Conservation (phyloP, 2,113 vertebrate species). For the Leucopsar rothschildi region DNA sequence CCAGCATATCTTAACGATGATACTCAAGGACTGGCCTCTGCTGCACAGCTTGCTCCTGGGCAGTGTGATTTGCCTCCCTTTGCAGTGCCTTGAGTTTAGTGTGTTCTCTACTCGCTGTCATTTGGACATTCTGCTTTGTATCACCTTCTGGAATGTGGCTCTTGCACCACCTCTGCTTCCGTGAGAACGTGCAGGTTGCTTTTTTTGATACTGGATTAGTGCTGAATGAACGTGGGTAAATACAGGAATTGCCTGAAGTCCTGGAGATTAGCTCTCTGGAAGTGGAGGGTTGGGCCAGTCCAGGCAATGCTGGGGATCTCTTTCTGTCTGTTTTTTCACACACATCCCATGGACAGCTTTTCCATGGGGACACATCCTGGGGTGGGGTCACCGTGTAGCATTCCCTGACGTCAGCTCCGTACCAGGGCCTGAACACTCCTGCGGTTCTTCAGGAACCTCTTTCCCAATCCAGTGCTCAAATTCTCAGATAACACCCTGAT, state of each 20-base stretch:
- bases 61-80: background rate
- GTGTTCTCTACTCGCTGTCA: fast-evolving
- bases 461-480: background rate
- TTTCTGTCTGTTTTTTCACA: background rate
- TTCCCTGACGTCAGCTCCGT: background rate
- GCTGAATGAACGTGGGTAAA: background rate
- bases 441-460: background rate
- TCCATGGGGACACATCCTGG: fast-evolving
- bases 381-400: fast-evolving
- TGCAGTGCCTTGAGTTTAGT: background rate
- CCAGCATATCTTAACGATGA: background rate
- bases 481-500: background rate
- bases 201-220: background rate
- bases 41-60: background rate
- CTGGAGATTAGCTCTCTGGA: background rate
- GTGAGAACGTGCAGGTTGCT: background rate
- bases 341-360: background rate
- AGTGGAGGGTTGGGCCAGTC: constrained; percentile 1
- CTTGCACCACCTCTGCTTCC: background rate
- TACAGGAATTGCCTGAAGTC: constrained; percentile 29
- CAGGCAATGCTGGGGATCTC: background rate
- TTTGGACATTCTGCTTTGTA: background rate
- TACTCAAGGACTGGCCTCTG: background rate
- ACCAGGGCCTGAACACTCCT: fast-evolving
- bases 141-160: constrained; percentile 16